Evolutionary conservation across 2,797 vertebrate genomes (phyloP).

Genomic region (Limosa lapponica): DNA sequence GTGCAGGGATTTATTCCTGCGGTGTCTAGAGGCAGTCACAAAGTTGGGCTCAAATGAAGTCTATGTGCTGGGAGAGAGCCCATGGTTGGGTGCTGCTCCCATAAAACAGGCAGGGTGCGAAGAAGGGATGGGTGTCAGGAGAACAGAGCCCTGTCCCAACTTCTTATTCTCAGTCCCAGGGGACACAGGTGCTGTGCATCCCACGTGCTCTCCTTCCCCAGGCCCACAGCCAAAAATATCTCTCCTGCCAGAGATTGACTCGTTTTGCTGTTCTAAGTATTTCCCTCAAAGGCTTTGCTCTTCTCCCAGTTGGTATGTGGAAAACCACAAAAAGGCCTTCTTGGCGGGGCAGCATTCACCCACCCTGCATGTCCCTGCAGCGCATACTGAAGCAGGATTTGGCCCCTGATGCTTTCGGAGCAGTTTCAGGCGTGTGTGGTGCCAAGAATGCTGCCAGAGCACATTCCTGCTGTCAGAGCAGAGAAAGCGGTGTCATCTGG

Average conservation of each 20-base stretch:
- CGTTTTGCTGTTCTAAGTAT: rapidly evolving
- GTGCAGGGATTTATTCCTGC: not conserved
- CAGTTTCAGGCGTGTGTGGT: rapidly evolving
- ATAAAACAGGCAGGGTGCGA: not conserved
- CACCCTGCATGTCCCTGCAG: not conserved
- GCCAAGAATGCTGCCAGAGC: not conserved
- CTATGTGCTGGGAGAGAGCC: not conserved
- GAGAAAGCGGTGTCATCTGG: rapidly evolving
- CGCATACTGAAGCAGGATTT: not conserved
- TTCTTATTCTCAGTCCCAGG: not conserved
- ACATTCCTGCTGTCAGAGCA: not conserved
- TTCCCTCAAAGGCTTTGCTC: not conserved
- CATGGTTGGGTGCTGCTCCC: not conserved
- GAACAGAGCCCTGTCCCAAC: too few species aligned
- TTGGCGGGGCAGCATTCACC: rapidly evolving
- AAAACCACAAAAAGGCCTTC: not conserved
- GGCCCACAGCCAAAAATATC: not conserved
- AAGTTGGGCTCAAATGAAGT: not conserved
- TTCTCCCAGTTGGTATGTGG: not conserved
- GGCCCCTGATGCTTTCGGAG: not conserved
- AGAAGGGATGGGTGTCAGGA: not conserved
- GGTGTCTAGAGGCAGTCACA: not conserved
- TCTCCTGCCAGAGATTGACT: not conserved
- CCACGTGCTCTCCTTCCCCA: rapidly evolving
- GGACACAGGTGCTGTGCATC: not conserved